A percentile compares a stretch with the other conserved stretches of the same genome.
These are phyloP conservation scores for Chlorops oryzae DNA, from an alignment of 1,140 invertebrate species.

Conservation along the genomic window DNA sequence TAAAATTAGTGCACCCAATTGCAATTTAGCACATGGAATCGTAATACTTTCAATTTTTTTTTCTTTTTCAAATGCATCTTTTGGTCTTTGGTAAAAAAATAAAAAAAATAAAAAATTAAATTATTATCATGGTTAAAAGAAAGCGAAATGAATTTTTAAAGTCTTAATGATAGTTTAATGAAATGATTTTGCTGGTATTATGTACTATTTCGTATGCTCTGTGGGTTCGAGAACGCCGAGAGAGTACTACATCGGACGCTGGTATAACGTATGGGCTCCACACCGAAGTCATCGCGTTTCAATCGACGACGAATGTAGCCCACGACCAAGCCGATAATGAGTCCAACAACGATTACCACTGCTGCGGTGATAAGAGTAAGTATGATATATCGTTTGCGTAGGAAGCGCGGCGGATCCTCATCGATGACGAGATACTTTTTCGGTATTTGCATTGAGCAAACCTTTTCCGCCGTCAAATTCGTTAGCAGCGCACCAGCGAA, in stretches of 20 bases:
- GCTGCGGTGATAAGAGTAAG: constrained; percentile 38
- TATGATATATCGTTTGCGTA: constrained; percentile 38
- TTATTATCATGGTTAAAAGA: no score
- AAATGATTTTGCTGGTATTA: no score
- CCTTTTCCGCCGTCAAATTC: constrained; percentile 30
- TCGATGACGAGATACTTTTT: constrained; percentile 33
- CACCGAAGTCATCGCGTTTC: constrained; percentile 39
- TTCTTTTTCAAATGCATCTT: no score
- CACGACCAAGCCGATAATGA: constrained; percentile 39
- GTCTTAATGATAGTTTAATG: no score
- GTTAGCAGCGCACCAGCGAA: constrained; percentile 27
- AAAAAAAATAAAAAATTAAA: no score
- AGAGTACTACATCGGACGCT: constrained; percentile 42
- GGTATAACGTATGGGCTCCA: constrained; percentile 44
- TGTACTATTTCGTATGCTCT: no score
- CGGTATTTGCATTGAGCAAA: constrained; percentile 37
- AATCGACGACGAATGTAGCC: constrained; percentile 35
- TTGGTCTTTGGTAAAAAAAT: no score
- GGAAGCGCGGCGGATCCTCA: constrained; percentile 37
- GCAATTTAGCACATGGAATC: no score
- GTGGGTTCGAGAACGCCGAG: constrained; percentile 20
- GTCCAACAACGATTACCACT: constrained; percentile 35
- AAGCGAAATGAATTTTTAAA: no score
- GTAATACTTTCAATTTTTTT: no score
- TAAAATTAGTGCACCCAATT: no score